phyloP scores from a whole-genome alignment of 2,888 invertebrate species.

The Andrena trimmerana region DNA sequence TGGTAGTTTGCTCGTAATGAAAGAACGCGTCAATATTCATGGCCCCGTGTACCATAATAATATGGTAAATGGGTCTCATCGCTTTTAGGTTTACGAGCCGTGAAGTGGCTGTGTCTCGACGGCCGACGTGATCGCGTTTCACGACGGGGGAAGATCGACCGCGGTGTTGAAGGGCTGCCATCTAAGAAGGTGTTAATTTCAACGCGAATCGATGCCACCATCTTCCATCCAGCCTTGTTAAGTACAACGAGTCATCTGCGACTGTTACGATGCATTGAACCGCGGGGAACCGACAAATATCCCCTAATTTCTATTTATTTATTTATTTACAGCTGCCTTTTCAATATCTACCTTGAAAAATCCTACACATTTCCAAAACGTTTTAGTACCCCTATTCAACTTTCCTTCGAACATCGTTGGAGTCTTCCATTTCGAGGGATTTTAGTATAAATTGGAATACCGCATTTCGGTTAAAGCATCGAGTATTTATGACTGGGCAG shows the following conservation, averaged over 20 bases:
- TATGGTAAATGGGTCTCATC: slow-evolving; percentile 79
- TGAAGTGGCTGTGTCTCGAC: slow-evolving; percentile 69
- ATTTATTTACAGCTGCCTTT: no score
- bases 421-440: slow-evolving; percentile 41
- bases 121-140: slow-evolving; percentile 76
- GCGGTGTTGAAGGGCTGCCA: slow-evolving; percentile 19
- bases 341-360: no score
- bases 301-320: slow-evolving; percentile 29
- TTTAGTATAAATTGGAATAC: slow-evolving; percentile 37
- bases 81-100: slow-evolving; percentile 78
- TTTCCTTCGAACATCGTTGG: slow-evolving; percentile 30
- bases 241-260: not conserved
- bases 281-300: not conserved
- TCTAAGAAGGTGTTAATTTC: slow-evolving; percentile 62
- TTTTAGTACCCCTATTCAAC: slow-evolving; percentile 25
- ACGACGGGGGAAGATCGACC: slow-evolving; percentile 61
- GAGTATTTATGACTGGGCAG: slow-evolving; percentile 77
- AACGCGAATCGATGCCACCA: slow-evolving; percentile 19
- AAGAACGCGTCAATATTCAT: slow-evolving; percentile 79
- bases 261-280: not conserved
- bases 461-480: slow-evolving; percentile 68
- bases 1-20: slow-evolving; percentile 60
- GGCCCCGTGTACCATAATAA: slow-evolving; percentile 73
- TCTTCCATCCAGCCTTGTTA: not conserved
- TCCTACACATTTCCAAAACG: no score